phyloP scores from a whole-genome alignment of 2,888 invertebrate genomes.

The Drosophila lacicola region DNA sequence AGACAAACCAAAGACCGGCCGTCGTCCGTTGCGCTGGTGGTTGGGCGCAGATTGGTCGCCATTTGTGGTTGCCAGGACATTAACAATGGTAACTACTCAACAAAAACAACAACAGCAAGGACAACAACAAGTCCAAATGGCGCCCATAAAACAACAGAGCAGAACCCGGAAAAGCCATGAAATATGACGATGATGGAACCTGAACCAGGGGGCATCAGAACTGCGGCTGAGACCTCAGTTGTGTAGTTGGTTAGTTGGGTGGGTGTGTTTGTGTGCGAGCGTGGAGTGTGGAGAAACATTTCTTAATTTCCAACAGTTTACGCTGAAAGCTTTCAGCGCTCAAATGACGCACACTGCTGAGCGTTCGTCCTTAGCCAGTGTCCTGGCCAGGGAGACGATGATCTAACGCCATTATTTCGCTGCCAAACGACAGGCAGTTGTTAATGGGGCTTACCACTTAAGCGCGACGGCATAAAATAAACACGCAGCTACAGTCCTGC shows the following conservation, averaged over 20 bases:
- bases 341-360: slow-evolving; percentile 68
- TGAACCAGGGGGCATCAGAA: slow-evolving; percentile 38
- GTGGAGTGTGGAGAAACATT: slow-evolving; percentile 58
- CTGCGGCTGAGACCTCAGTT: slow-evolving; percentile 24
- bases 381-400: slow-evolving; percentile 70
- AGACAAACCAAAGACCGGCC: slow-evolving; percentile 44
- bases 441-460: slow-evolving; percentile 82
- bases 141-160: slow-evolving; percentile 76
- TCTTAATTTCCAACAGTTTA: slow-evolving; percentile 82
- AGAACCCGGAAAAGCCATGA: slow-evolving; percentile 64
- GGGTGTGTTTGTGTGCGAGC: slow-evolving; percentile 40
- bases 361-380: slow-evolving; percentile 27
- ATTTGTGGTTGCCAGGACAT: slow-evolving; percentile 80
- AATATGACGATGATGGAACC: slow-evolving; percentile 69
- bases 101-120: slow-evolving; percentile 24
- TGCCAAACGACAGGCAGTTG: slow-evolving; percentile 79
- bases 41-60: slow-evolving; percentile 65
- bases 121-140: slow-evolving; percentile 62
- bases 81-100: slow-evolving; percentile 69
- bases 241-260: slow-evolving; percentile 24
- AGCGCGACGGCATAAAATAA: slow-evolving; percentile 79
- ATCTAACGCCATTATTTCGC: slow-evolving; percentile 79
- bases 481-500: slow-evolving; percentile 56
- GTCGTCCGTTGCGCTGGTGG: slow-evolving; percentile 19
- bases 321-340: slow-evolving; percentile 79